Evolutionary conservation across 2,113 vertebrate species (phyloP), one percentile per base, ranked within the genome.

Genomic region (Neolamprologus longior): DNA sequence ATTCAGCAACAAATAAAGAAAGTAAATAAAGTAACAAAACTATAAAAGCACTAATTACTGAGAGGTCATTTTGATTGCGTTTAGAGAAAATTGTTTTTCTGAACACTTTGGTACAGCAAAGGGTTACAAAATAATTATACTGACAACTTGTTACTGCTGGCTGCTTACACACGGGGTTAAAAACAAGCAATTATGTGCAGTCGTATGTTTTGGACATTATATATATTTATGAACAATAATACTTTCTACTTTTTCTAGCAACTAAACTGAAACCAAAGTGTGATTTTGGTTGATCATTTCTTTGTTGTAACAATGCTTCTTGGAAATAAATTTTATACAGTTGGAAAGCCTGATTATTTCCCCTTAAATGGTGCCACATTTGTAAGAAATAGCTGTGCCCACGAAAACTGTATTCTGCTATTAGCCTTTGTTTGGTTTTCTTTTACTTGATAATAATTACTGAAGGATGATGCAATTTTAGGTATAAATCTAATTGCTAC

Each of bases 351-450:
- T 61, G 57, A 61, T 31, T 17, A 61, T 61, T 61, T 61, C 57
- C 24, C 26, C 57, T 61, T 61, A 61, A 17, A 61, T 31, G 26
- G 26, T 33, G 14, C 26, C 8, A 61, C 26, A 61, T 31, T 10
- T 61, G 2, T 17, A 61, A 61, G 57, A 1, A 63, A 28, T 63
- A 19, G 58, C 15, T 33, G 15, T 33, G 28, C 9, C 28, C 28
- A 19, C 2, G 0, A 58, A 58, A 58, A 61, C 1, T 0, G 5
- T 63, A 19, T 63, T 63, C 58, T 61, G 57, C 28, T 10, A 0
- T 17, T 33, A 61, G 9, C 28, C 28, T 31, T 31, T 61, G 26
- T 31, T 61, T 61, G 14, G 3, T 4, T 61, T 61, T 19, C 28
- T 61, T 61, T 33, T 61, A 33, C 28, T 19, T 19, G 14, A 61